These are phyloP conservation scores for Fukomys damarensis DNA, from an alignment of 2,113 vertebrate species.

Conservation along the genomic window DNA sequence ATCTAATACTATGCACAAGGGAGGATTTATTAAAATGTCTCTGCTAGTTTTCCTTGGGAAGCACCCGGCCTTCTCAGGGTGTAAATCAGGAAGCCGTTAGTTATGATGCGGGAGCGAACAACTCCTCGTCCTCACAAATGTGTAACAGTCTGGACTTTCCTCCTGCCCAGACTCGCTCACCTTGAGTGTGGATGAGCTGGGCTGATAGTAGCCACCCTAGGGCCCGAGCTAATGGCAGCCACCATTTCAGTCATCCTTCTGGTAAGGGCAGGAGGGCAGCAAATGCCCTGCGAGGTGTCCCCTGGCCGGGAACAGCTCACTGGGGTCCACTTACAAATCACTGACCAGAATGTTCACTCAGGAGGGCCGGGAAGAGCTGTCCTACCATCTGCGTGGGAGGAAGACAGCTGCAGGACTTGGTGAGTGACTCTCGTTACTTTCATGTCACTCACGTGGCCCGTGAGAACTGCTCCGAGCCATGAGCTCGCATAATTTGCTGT, in stretches of 20 bases:
- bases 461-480: conserved; percentile 26
- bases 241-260: neutral
- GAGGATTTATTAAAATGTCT: neutral
- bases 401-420: conserved; percentile 48
- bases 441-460: neutral
- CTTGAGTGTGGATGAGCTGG: neutral
- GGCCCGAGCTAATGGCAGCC: neutral
- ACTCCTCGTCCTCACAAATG: neutral
- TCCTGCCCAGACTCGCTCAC: neutral
- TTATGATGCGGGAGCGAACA: neutral
- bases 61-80: neutral
- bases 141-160: neutral
- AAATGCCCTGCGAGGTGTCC: neutral
- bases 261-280: neutral
- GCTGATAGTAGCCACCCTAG: neutral
- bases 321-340: neutral
- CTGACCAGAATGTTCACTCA: conserved; percentile 2
- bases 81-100: neutral
- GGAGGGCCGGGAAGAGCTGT: neutral
- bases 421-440: conserved; percentile 15
- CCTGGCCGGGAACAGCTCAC: neutral
- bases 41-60: neutral
- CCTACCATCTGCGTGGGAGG: conserved; percentile 40
- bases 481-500: conserved; percentile 33
- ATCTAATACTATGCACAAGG: neutral